Evolutionary conservation across 2,888 invertebrate genomes (phyloP).

Genomic region (Bhutanitis thaidina): DNA sequence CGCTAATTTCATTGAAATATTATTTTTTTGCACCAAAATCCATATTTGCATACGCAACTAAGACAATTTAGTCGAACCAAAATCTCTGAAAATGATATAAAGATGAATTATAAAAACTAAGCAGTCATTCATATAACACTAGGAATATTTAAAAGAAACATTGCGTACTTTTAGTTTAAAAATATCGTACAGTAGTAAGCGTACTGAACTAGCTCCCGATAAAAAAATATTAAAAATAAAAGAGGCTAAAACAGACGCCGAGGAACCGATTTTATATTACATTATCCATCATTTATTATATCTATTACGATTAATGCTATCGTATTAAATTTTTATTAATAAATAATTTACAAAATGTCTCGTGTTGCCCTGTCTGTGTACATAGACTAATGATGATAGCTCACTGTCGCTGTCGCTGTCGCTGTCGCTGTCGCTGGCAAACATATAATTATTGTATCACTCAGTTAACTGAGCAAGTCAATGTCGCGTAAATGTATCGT

Average conservation of each 20-base stretch:
- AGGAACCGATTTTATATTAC: constrained; percentile 60
- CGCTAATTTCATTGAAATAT: constrained; percentile 5
- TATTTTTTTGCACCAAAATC: constrained; percentile 23
- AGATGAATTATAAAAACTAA: constrained; percentile 67
- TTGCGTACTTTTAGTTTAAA: constrained; percentile 48
- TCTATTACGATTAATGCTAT: constrained; percentile 21
- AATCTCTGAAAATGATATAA: constrained; percentile 50
- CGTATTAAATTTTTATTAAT: constrained; percentile 26
- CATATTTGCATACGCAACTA: constrained; percentile 45
- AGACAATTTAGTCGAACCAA: constrained; percentile 51
- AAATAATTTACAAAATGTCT: constrained; percentile 35
- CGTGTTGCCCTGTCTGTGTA: constrained; percentile 26
- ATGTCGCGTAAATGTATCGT: background rate
- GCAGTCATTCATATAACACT: constrained; percentile 76
- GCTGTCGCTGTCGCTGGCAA: constrained; percentile 1
- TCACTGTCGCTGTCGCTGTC: constrained; percentile 4
- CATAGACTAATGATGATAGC: background rate
- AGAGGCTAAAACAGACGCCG: constrained; percentile 43
- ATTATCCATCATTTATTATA: constrained; percentile 26
- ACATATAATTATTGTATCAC: background rate
- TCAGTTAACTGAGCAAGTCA: background rate
- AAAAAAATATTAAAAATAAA: constrained; percentile 46
- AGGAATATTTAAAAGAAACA: constrained; percentile 53
- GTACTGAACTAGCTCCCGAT: constrained; percentile 66
- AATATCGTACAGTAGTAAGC: constrained; percentile 73